Evolutionary conservation across 2,113 vertebrate genomes (phyloP).

Genomic region (Sylvietta virens): DNA sequence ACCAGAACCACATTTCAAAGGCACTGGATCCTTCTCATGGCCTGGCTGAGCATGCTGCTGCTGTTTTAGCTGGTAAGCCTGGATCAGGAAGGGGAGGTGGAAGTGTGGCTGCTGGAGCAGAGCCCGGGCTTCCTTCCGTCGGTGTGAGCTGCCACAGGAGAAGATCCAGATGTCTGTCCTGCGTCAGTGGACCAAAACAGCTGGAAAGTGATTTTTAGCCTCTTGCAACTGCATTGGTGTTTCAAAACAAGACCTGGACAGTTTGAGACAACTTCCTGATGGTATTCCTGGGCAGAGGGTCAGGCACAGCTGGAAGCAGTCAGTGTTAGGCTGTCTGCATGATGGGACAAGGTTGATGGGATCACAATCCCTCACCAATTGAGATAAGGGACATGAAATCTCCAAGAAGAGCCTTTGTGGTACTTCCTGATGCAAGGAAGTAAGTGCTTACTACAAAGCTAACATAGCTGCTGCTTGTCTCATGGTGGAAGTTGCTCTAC

Average conservation of each 20-base stretch:
- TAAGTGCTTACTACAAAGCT: not conserved
- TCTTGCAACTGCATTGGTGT: not conserved
- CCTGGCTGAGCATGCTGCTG: not conserved
- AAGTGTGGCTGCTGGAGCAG: not conserved
- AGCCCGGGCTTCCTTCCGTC: not conserved
- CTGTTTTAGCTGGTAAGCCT: not conserved
- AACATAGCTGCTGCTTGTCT: not conserved
- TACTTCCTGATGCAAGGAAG: not conserved
- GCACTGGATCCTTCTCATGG: not conserved
- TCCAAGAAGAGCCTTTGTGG: not conserved
- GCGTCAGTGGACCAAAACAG: not conserved
- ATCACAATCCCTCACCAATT: not conserved
- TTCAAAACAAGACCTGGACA: not conserved
- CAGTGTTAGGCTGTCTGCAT: not conserved
- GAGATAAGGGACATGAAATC: not conserved
- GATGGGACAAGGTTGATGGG: not conserved
- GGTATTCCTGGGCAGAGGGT: rapidly evolving
- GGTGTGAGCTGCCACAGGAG: not conserved
- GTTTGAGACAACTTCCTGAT: not conserved
- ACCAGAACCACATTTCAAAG: not conserved
- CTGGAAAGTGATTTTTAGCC: not conserved
- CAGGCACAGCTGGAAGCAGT: rapidly evolving
- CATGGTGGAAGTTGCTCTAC: not conserved
- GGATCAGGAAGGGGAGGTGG: not conserved
- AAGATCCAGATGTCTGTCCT: not conserved